A percentile compares a stretch with the other conserved stretches of the same genome.
These are phyloP conservation scores for Eulemur coronatus DNA, from an alignment of 2,797 vertebrate species.

Conservation along the genomic window DNA sequence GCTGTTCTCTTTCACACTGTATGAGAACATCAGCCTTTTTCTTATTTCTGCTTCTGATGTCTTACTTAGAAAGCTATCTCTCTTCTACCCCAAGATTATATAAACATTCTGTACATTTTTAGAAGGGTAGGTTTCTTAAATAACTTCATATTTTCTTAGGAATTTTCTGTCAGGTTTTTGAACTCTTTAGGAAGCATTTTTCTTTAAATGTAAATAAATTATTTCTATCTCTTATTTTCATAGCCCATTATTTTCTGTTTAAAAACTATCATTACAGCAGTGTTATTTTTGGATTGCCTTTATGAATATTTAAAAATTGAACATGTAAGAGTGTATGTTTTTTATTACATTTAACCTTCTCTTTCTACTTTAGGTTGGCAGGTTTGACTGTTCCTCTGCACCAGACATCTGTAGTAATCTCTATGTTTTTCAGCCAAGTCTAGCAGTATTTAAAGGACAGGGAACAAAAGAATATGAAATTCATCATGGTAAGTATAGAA, in stretches of 20 bases:
- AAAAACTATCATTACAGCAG: neutral
- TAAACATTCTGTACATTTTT: neutral
- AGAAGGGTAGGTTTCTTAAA: neutral
- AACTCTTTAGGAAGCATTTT: neutral
- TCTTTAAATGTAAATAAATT: constrained; percentile 44
- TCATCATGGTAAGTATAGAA: constrained; percentile 91
- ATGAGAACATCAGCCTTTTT: neutral
- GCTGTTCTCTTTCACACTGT: neutral
- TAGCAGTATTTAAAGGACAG: constrained; percentile 96
- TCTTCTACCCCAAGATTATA: neutral
- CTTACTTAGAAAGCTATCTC: neutral
- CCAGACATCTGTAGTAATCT: constrained; percentile 89
- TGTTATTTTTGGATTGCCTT: neutral
- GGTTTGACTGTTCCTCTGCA: constrained; percentile 91
- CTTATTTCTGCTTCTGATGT: neutral
- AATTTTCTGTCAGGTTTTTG: constrained; percentile 16
- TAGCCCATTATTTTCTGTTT: neutral
- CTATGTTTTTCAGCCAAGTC: constrained; percentile 92
- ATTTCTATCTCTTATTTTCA: constrained; percentile 12
- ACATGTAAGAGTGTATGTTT: neutral
- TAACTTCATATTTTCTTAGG: constrained; percentile 16
- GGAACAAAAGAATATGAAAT: constrained; percentile 96
- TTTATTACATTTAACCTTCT: neutral
- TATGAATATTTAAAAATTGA: constrained; percentile 7
- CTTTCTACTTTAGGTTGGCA: constrained; percentile 89